phyloP scores from a whole-genome alignment of 2,888 invertebrate genomes.

The Oeneis ivallda region DNA sequence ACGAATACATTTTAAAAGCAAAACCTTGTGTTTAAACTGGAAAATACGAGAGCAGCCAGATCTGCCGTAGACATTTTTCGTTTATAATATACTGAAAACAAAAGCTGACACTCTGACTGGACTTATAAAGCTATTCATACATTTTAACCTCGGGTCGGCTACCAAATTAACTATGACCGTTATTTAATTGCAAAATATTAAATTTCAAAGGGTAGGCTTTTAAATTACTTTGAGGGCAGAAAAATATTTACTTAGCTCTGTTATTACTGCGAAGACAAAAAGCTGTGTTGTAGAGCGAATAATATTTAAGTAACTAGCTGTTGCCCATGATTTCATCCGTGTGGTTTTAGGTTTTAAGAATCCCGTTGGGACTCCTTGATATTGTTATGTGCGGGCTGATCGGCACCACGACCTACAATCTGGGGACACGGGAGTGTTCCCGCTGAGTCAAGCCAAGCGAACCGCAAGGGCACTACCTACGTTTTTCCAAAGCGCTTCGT shows the following conservation, averaged over 20 bases:
- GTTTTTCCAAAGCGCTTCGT: too few species aligned
- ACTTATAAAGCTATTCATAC: constrained; percentile 18
- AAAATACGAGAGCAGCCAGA: not conserved
- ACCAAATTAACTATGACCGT: constrained; percentile 20
- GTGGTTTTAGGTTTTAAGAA: too few species aligned
- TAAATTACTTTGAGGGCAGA: not conserved
- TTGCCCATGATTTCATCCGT: too few species aligned
- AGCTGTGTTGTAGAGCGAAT: not conserved
- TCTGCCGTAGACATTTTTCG: constrained; percentile 12
- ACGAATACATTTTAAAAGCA: too few species aligned
- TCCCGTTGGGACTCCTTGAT: too few species aligned
- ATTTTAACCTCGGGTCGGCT: constrained; percentile 17
- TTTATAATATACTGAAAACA: constrained; percentile 17
- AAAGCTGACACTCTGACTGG: constrained; percentile 15
- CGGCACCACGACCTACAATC: too few species aligned
- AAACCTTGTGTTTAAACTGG: too few species aligned
- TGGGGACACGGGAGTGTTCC: too few species aligned
- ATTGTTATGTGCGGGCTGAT: too few species aligned
- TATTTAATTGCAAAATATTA: constrained; percentile 17
- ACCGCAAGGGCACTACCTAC: too few species aligned
- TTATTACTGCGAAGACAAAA: not conserved
- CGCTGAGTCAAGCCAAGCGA: too few species aligned
- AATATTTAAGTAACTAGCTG: too few species aligned
- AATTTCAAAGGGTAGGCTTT: constrained; percentile 16
- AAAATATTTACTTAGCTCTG: not conserved